Conservation (phyloP, 2,113 vertebrate species). For the Helogale parvula region DNA sequence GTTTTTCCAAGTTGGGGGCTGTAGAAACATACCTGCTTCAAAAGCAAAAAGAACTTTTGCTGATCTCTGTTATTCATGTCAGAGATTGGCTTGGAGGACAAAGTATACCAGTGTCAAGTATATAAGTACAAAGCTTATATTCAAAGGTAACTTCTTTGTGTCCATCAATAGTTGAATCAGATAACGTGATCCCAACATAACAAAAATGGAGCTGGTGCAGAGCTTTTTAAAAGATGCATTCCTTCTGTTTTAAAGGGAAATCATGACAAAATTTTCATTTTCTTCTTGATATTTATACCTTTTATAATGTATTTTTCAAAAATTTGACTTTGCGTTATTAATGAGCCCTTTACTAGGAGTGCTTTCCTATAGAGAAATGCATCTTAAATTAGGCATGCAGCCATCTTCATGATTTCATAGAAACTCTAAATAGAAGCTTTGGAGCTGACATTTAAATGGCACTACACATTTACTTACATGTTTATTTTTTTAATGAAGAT, state of each 20-base stretch:
- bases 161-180: slow-evolving; percentile 60
- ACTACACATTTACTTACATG: slow-evolving; percentile 44
- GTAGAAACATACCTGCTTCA: slow-evolving; percentile 46
- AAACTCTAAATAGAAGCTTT: slow-evolving; percentile 21
- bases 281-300: neutral
- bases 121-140: slow-evolving; percentile 68
- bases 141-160: slow-evolving; percentile 64
- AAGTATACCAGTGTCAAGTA: slow-evolving; percentile 68
- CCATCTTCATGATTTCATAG: slow-evolving; percentile 49
- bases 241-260: slow-evolving; percentile 60
- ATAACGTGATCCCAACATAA: slow-evolving; percentile 21
- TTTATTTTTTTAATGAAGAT: slow-evolving; percentile 62
- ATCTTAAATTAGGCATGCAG: slow-evolving; percentile 66
- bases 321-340: neutral
- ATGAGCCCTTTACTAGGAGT: neutral
- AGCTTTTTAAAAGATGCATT: slow-evolving; percentile 72
- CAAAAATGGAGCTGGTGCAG: slow-evolving; percentile 6
- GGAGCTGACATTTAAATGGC: slow-evolving; percentile 21
- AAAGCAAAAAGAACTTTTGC: slow-evolving; percentile 88
- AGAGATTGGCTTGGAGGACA: slow-evolving; percentile 82
- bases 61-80: slow-evolving; percentile 72
- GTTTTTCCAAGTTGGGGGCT: slow-evolving; percentile 78
- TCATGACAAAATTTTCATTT: neutral
- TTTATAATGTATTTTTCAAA: slow-evolving; percentile 3
- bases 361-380: slow-evolving; percentile 65